Evolutionary conservation across 2,888 invertebrate species (phyloP).

Genomic region (Drosophila peninsularis): DNA sequence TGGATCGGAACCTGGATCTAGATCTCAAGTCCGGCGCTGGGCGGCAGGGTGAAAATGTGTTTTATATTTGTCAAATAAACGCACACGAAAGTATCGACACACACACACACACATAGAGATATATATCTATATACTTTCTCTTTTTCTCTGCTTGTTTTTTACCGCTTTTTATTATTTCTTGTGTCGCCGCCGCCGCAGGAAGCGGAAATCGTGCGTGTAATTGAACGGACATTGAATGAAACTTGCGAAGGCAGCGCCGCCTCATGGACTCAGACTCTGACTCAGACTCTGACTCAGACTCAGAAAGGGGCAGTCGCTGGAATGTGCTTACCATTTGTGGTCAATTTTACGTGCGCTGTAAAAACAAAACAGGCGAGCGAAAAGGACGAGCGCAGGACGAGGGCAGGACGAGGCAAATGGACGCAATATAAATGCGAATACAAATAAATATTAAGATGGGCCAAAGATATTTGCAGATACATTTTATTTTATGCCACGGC

Average conservation of each 20-base stretch:
- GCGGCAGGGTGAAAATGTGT: conserved; percentile 70
- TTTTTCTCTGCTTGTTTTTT: conserved; percentile 1
- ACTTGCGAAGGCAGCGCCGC: conserved; percentile 46
- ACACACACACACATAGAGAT: too few relatives aligned
- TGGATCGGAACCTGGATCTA: conserved; percentile 46
- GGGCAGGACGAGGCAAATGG: conserved; percentile 27
- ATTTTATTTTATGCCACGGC: conserved; percentile 67
- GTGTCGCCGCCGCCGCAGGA: conserved; percentile 68
- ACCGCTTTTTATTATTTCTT: conserved; percentile 51
- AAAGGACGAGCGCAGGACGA: background rate
- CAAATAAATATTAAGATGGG: conserved; percentile 77
- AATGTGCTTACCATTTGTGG: conserved; percentile 63
- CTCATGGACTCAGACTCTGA: conserved; percentile 4
- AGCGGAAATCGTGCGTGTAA: conserved; percentile 80
- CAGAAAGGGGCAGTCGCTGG: background rate
- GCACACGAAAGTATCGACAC: conserved; percentile 54
- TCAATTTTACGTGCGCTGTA: conserved; percentile 75
- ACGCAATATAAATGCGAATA: conserved; percentile 57
- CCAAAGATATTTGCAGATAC: conserved; percentile 65
- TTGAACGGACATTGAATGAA: conserved; percentile 78
- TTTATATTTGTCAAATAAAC: conserved; percentile 78
- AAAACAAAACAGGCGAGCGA: conserved; percentile 63
- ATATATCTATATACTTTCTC: too few relatives aligned
- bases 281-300: too few relatives aligned
- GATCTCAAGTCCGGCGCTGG: conserved; percentile 30